Percentiles rank a stretch among this genome's conserved stretches.
Conservation (phyloP, 2,888 invertebrate species). For the Nomada flava region DNA sequence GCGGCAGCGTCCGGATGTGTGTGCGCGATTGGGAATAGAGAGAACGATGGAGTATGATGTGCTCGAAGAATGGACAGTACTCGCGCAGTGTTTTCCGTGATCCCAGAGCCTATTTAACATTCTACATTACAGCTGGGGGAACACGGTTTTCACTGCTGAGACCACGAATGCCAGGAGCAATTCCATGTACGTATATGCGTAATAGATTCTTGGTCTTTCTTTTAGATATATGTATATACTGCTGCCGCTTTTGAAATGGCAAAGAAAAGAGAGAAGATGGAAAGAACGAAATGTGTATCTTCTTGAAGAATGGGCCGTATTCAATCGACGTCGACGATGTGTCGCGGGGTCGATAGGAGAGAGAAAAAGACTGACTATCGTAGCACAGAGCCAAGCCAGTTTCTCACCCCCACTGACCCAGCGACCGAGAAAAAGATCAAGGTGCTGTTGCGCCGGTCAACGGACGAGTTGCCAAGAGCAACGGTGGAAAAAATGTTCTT, state of each 20-base stretch:
- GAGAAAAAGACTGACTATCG: conserved; percentile 92
- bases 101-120: conserved; percentile 80
- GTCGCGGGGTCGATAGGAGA: conserved; percentile 89
- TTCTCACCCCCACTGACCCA: conserved; percentile 88
- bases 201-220: background rate
- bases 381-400: conserved; percentile 87
- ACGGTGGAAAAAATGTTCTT: conserved; percentile 23
- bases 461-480: conserved; percentile 22
- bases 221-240: background rate
- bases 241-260: background rate
- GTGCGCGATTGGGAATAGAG: conserved; percentile 20
- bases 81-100: conserved; percentile 83
- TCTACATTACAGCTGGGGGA: conserved; percentile 80
- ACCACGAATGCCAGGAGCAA: conserved; percentile 52
- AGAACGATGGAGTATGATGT: conserved; percentile 30
- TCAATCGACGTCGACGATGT: conserved; percentile 70
- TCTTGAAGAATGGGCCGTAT: conserved; percentile 10
- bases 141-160: conserved; percentile 83
- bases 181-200: conserved; percentile 1
- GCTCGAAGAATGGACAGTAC: conserved; percentile 72
- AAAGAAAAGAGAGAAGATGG: background rate
- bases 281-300: background rate
- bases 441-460: conserved; percentile 42
- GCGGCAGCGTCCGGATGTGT: conserved; percentile 19
- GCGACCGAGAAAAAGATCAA: conserved; percentile 74